Conservation (phyloP, 2,113 vertebrate genomes). For the Emydocephalus ijimae region DNA sequence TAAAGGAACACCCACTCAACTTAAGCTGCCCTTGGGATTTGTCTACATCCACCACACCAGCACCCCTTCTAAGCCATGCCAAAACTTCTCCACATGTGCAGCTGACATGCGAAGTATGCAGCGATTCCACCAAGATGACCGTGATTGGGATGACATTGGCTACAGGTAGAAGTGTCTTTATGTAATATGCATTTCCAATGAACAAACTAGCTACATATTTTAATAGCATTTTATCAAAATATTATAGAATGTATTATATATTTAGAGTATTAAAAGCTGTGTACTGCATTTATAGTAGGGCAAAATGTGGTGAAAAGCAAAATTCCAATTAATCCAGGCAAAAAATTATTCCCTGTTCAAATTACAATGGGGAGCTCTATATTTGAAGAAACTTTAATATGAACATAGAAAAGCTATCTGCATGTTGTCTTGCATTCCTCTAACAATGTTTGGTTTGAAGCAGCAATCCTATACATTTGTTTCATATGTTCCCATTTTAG, state of each 20-base stretch:
- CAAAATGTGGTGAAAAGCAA: background rate
- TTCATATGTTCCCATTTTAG: background rate
- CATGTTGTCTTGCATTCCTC: background rate
- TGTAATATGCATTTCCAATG: background rate
- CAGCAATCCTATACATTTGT: background rate
- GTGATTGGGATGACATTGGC: constrained; percentile 84
- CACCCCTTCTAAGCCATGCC: constrained; percentile 73
- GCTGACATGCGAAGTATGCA: constrained; percentile 83
- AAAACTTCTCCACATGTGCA: constrained; percentile 70
- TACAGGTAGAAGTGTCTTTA: constrained; percentile 76
- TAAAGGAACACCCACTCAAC: constrained; percentile 68
- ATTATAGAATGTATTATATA: background rate
- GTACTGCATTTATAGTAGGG: background rate
- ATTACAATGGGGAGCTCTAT: background rate
- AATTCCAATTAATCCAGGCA: background rate
- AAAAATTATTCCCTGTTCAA: background rate
- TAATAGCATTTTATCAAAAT: background rate
- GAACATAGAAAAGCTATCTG: background rate
- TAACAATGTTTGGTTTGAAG: background rate
- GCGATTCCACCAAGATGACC: constrained; percentile 78
- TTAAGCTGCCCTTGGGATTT: constrained; percentile 72
- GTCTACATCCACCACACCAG: constrained; percentile 87
- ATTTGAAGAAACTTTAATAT: background rate
- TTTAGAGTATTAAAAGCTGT: background rate
- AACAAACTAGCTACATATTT: background rate